phyloP scores from a whole-genome alignment of 2,113 vertebrate genomes.

The Semnopithecus entellus region DNA sequence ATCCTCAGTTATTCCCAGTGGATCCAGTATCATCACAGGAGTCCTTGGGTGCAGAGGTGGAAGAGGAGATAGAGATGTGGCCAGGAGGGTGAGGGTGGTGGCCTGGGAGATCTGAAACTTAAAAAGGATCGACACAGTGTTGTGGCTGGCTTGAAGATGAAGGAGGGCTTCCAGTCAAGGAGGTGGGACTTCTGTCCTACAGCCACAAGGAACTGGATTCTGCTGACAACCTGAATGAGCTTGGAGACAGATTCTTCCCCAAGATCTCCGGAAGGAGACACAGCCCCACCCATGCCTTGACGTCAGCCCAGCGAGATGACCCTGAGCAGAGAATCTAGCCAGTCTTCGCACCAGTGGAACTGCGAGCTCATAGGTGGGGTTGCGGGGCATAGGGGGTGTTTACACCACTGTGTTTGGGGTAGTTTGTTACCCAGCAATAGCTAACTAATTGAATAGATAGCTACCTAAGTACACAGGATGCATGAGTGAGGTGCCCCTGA shows the following conservation, averaged over 20 bases:
- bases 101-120: rapidly evolving
- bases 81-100: not conserved
- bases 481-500: rapidly evolving
- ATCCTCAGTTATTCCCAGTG: not conserved
- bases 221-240: not conserved
- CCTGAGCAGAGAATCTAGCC: not conserved
- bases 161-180: rapidly evolving
- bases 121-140: rapidly evolving
- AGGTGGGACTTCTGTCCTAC: rapidly evolving
- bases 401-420: rapidly evolving
- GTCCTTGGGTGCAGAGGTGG: not conserved
- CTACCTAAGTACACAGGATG: rapidly evolving
- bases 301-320: not conserved
- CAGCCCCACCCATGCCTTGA: not conserved
- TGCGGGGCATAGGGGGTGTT: not conserved
- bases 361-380: not conserved
- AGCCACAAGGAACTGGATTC: rapidly evolving
- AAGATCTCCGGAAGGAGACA: rapidly evolving
- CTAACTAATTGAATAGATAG: rapidly evolving
- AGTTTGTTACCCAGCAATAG: rapidly evolving
- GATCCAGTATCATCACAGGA: not conserved
- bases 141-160: not conserved
- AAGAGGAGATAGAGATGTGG: no score
- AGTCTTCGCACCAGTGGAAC: not conserved
- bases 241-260: not conserved